Percentiles rank a stretch among this genome's conserved stretches.
Evolutionary conservation across 2,113 vertebrate genomes (phyloP).

Genomic region (Caranx melampygus): DNA sequence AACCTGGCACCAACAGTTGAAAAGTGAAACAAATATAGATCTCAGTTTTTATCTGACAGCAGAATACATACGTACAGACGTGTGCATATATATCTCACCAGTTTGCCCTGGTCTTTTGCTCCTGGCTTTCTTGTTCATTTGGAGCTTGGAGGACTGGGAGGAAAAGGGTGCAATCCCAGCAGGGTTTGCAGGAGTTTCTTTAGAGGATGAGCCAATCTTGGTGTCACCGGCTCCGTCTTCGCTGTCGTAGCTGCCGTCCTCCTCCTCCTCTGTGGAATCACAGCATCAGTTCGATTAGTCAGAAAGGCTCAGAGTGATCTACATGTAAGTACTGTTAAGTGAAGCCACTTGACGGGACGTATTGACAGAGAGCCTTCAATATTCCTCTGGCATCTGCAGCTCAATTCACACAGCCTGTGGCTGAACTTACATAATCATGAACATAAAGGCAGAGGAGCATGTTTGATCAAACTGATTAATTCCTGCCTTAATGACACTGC

Average conservation of each 20-base stretch:
- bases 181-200: constrained; percentile 76
- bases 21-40: not conserved
- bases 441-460: not conserved
- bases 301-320: constrained; percentile 39
- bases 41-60: not conserved
- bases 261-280: constrained; percentile 83
- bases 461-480: constrained; percentile 1
- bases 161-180: constrained; percentile 84
- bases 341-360: constrained; percentile 29
- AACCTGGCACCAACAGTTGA: too few species aligned
- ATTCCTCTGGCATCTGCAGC: constrained; percentile 18
- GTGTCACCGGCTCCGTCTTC: constrained; percentile 84
- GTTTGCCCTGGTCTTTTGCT: constrained; percentile 88
- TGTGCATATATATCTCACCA: constrained; percentile 77
- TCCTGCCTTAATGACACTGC: constrained; percentile 19
- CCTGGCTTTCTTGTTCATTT: constrained; percentile 90
- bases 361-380: constrained; percentile 51
- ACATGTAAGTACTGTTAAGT: constrained; percentile 44
- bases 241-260: constrained; percentile 86
- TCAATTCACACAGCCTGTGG: constrained; percentile 9
- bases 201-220: constrained; percentile 77
- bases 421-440: not conserved
- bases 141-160: constrained; percentile 89
- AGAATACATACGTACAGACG: not conserved
- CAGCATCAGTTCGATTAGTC: constrained; percentile 51